Conservation (phyloP, 2,113 vertebrate species). For the Melospiza georgiana region DNA sequence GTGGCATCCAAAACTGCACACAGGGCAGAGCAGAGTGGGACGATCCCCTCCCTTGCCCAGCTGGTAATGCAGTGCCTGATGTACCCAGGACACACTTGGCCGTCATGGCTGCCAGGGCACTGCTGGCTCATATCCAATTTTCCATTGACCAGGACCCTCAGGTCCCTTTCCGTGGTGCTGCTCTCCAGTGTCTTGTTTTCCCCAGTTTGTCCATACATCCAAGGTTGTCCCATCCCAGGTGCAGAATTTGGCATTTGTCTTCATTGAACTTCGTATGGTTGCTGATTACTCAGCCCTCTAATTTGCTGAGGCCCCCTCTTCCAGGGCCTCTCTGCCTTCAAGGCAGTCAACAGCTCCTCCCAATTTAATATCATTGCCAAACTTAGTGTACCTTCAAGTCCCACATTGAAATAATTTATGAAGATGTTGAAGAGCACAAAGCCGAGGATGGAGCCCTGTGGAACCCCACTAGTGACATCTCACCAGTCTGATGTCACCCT, state of each 20-base stretch:
- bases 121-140: neutral
- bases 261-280: neutral
- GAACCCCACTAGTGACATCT: neutral
- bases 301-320: neutral
- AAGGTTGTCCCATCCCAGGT: neutral
- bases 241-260: neutral
- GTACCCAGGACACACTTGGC: rapidly evolving
- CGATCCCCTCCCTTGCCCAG: neutral
- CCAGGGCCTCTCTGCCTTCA: neutral
- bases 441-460: neutral
- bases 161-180: neutral
- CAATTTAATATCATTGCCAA: neutral
- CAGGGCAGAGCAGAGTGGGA: neutral
- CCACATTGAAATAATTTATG: neutral
- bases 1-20: too few relatives aligned
- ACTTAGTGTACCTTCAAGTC: neutral
- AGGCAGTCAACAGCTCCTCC: neutral
- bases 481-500: neutral
- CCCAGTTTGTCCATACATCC: neutral
- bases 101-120: neutral
- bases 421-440: neutral
- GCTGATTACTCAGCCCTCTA: neutral
- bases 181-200: neutral
- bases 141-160: too few relatives aligned
- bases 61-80: neutral